These are phyloP conservation scores for Trichonephila clavata DNA, from an alignment of 1,140 invertebrate species.

Conservation along the genomic window DNA sequence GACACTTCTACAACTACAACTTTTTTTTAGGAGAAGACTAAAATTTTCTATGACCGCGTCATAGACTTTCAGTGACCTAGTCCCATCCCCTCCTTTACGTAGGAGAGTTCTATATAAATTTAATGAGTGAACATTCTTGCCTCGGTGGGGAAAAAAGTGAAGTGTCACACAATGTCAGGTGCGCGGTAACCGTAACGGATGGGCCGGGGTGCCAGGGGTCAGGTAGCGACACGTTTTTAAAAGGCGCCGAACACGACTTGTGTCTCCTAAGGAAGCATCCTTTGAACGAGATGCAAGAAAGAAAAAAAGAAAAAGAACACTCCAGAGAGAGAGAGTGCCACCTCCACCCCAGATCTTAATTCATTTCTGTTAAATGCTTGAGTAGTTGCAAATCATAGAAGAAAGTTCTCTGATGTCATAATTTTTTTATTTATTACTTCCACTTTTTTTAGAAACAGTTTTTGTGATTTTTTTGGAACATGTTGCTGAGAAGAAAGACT, in stretches of 20 bases:
- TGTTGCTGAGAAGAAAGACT: too few species aligned
- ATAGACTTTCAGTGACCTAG: background rate
- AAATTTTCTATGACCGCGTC: constrained; percentile 14
- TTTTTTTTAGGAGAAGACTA: background rate
- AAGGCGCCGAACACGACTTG: constrained; percentile 46
- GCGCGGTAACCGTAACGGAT: constrained; percentile 50
- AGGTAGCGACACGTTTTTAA: constrained; percentile 54
- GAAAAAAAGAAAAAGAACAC: background rate
- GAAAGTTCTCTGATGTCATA: constrained; percentile 2
- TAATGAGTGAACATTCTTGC: constrained; percentile 56
- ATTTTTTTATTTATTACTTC: background rate
- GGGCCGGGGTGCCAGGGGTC: constrained; percentile 17
- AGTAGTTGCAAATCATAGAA: constrained; percentile 2
- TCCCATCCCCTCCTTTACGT: background rate
- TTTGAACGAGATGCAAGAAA: constrained; percentile 15
- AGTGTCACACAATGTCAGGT: constrained; percentile 52
- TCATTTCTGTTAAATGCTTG: constrained; percentile 23
- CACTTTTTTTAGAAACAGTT: background rate
- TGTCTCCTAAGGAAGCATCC: constrained; percentile 39
- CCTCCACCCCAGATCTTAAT: background rate
- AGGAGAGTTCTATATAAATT: constrained; percentile 54
- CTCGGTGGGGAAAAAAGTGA: constrained; percentile 24
- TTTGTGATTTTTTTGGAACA: background rate
- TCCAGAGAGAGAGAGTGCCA: background rate
- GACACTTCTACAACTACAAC: constrained; percentile 12